Base-by-base conservation (phyloP, 2,888 invertebrate species). In the Troglohyphantes excavatus region DNA sequence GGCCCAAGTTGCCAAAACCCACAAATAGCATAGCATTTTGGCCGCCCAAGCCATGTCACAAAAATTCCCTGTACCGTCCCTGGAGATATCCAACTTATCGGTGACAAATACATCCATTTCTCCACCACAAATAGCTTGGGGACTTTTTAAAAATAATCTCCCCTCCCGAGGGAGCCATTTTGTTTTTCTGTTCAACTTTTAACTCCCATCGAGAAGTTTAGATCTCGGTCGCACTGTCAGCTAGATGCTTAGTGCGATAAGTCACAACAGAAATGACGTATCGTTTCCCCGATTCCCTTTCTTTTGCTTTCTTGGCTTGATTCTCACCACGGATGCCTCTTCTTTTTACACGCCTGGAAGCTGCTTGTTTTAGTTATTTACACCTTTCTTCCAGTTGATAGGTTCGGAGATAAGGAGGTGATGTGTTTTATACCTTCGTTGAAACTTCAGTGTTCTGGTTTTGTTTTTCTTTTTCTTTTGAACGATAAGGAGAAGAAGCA, bases 171-270 rank as follows among this genome's bases (percentile, higher is more conserved):
- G 19, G 33, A 5, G 68, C 33, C 21, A 68, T 19, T 33, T 68
- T 33, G 6, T 33, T 53, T 53, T 53, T n/a, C n/a, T 0, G 53
- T n/a, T 53, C 53, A 53, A 27, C 67, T 68, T 68, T 68, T 68
- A 68, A 68, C 68, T 73, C n/a, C 73, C 33, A 76, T 76, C 33
- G 21, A 29, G 76, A 21, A 29, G 59, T 76, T 76, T 59, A 33
- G 21, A 76, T 76, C 76, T 76, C 33, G 39, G 61, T 61, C n/a
- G 53, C 75, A 59, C 43, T 78, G 72, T 82, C 82, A 82, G 72
- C 82, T 17, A 82, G 82, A 72, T 72, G 70, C 70, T 82, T 61
- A 82, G 39, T 2, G 33, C 53, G 72, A 72, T 72, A 72, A 82
- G 23, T 59, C 17, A 29, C 39, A 29, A 39, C 9, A 61, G 70